Percentiles rank a stretch among this genome's conserved stretches.
phyloP scores from a whole-genome alignment of 2,888 invertebrate species.

The Megalurothrips usitatus region DNA sequence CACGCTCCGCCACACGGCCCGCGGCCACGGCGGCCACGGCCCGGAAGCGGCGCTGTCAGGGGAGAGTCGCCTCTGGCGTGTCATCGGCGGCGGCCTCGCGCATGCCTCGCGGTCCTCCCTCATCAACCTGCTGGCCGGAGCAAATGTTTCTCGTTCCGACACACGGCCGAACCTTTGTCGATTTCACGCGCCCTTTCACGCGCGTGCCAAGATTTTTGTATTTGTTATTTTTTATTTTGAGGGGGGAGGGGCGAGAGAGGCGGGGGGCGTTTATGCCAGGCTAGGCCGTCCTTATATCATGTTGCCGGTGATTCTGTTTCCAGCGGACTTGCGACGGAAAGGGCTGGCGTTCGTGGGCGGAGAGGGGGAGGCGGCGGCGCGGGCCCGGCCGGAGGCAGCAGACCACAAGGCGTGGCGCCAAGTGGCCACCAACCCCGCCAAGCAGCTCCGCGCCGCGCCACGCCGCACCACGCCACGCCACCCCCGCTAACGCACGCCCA shows the following conservation, averaged over 20 bases:
- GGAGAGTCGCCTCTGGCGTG: no score
- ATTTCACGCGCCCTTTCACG: background rate
- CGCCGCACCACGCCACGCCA: background rate
- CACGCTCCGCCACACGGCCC: no score
- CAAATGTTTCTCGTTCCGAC: no score
- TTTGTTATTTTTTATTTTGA: no score
- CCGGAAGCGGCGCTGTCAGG: no score
- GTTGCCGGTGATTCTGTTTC: background rate
- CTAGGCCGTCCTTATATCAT: background rate
- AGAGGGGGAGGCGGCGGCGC: background rate
- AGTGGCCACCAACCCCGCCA: background rate
- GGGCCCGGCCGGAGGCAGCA: background rate
- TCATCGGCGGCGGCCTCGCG: no score
- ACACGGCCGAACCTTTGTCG: no score
- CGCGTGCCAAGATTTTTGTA: background rate
- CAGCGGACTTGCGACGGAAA: background rate
- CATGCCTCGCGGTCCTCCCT: no score
- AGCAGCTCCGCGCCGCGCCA: background rate
- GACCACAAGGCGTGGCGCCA: conserved; percentile 11
- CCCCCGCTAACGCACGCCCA: background rate
- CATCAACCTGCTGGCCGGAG: no score
- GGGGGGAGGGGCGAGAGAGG: background rate
- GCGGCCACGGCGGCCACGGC: no score
- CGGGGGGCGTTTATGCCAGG: background rate
- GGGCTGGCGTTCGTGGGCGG: background rate